Percentiles rank a stretch among this genome's conserved stretches.
Evolutionary conservation across 2,113 vertebrate genomes (phyloP).

Genomic region (Bos javanicus): DNA sequence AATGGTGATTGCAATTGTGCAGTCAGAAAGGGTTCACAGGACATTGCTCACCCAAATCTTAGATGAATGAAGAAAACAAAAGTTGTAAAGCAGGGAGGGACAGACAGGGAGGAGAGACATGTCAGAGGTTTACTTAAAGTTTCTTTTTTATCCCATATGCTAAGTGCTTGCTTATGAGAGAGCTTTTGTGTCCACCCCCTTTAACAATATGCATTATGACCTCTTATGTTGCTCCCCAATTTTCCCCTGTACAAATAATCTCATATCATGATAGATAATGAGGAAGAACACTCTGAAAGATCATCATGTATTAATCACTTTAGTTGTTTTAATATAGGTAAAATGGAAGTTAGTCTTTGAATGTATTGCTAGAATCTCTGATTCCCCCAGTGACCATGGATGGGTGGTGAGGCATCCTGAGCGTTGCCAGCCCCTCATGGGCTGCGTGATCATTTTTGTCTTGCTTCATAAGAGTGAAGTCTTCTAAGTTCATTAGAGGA

Average conservation of each 20-base stretch:
- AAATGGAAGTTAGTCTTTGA: not conserved
- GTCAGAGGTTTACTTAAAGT: not conserved
- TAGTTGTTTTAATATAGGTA: not conserved
- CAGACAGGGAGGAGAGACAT: not conserved
- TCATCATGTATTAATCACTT: not conserved
- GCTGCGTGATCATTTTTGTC: not conserved
- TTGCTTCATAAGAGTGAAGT: not conserved
- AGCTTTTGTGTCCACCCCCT: not conserved
- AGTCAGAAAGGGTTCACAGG: not conserved
- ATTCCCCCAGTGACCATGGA: fast-evolving
- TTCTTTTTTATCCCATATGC: not conserved
- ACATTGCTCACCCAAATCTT: not conserved
- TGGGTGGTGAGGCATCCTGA: not conserved
- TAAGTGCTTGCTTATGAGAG: not conserved
- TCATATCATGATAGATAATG: not conserved
- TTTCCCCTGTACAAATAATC: not conserved
- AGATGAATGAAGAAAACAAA: not conserved
- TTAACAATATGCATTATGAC: not conserved
- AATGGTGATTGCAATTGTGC: not conserved
- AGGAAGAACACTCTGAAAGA: not conserved
- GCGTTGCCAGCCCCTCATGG: fast-evolving
- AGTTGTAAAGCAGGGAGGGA: not conserved
- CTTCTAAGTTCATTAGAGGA: not conserved
- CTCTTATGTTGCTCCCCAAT: not conserved
- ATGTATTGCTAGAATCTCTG: not conserved